phyloP scores from a whole-genome alignment of 1,140 invertebrate species.

The Drosophila subobscura region DNA sequence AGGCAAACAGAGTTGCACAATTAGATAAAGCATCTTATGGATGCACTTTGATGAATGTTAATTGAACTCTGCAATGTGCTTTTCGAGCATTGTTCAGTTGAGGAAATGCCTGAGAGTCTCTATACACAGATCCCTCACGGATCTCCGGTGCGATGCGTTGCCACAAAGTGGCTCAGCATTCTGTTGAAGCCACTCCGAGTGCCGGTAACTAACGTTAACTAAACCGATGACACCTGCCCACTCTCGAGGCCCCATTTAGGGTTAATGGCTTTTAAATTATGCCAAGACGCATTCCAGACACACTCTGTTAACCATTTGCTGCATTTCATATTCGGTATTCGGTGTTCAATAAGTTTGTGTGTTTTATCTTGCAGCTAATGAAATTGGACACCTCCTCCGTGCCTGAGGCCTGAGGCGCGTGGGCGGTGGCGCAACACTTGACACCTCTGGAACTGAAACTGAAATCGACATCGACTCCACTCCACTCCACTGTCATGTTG shows the following conservation, averaged over 20 bases:
- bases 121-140: conserved; percentile 54
- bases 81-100: conserved; percentile 54
- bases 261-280: conserved; percentile 43
- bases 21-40: conserved; percentile 67
- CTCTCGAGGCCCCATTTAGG: neutral
- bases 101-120: conserved; percentile 49
- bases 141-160: conserved; percentile 48
- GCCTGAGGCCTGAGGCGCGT: conserved; percentile 34
- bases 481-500: conserved; percentile 49
- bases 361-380: conserved; percentile 71
- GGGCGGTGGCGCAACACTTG: conserved; percentile 44
- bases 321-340: conserved; percentile 1
- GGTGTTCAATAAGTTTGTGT: conserved; percentile 28
- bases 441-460: conserved; percentile 27
- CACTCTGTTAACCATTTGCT: conserved; percentile 52
- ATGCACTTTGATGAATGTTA: conserved; percentile 76
- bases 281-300: conserved; percentile 25
- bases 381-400: conserved; percentile 60
- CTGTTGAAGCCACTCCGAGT: conserved; percentile 27
- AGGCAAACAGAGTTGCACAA: conserved; percentile 58
- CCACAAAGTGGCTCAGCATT: conserved; percentile 34
- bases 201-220: conserved; percentile 5
- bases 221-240: no score
- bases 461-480: conserved; percentile 7
- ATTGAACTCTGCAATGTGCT: conserved; percentile 62